A percentile compares a stretch with the other conserved stretches of the same genome.
phyloP scores from a whole-genome alignment of 2,113 vertebrate genomes.

The Sinocyclocheilus grahami region DNA sequence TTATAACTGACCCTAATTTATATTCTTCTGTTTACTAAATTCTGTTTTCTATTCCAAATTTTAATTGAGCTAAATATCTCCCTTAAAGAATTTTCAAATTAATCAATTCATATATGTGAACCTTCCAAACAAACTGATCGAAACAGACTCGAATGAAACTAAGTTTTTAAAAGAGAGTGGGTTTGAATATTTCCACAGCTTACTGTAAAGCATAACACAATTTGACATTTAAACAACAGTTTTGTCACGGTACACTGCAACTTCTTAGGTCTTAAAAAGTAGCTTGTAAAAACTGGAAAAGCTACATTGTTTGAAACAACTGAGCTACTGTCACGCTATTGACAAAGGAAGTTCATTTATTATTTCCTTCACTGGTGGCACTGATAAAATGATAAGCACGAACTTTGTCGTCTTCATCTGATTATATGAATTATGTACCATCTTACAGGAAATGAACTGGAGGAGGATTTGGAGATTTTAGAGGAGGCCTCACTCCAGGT shows the following conservation, averaged over 20 bases:
- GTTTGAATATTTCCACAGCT: background rate
- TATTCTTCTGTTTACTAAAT: too few relatives aligned
- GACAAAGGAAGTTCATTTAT: background rate
- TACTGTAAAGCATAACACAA: background rate
- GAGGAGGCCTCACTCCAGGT: constrained; percentile 98
- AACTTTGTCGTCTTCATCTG: background rate
- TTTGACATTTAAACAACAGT: background rate
- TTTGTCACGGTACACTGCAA: too few relatives aligned
- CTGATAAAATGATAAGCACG: background rate
- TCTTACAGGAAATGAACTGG: constrained; percentile 90
- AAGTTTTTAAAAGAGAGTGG: background rate
- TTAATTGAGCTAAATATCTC: background rate
- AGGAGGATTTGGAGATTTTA: constrained; percentile 97
- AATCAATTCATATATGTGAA: background rate
- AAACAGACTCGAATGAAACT: background rate
- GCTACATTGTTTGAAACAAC: background rate
- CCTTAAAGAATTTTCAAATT: background rate
- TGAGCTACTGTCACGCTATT: background rate
- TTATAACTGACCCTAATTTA: too few relatives aligned
- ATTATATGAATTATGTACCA: background rate
- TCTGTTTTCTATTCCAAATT: background rate
- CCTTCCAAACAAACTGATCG: background rate
- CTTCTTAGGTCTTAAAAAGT: background rate
- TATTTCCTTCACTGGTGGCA: background rate
- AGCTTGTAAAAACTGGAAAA: background rate